A percentile compares a stretch with the other conserved stretches of the same genome.
phyloP scores from a whole-genome alignment of 1,140 invertebrate genomes.

The Lucilia cuprina region DNA sequence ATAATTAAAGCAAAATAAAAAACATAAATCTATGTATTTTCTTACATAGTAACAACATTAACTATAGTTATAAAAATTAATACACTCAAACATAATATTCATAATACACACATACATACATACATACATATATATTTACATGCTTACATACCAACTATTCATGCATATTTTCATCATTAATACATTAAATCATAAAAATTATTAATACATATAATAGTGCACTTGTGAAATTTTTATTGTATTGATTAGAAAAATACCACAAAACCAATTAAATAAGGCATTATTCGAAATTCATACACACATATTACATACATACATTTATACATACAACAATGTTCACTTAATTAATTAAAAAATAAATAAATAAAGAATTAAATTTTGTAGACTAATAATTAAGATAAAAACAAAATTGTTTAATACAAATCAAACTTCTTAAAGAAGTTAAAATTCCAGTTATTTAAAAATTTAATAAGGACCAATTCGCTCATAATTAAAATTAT shows the following conservation, averaged over 20 bases:
- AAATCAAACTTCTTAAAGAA: slow-evolving; percentile 55
- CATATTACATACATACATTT: no score
- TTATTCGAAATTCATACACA: no score
- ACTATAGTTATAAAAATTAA: neutral
- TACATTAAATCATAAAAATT: slow-evolving; percentile 18
- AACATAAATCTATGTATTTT: neutral
- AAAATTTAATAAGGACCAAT: slow-evolving; percentile 59
- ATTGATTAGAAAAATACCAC: neutral
- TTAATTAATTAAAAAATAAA: neutral
- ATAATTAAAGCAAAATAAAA: neutral
- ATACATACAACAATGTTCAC: neutral
- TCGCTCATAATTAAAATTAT: slow-evolving; percentile 47
- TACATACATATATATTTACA: neutral
- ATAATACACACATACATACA: slow-evolving; percentile 13
- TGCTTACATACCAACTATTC: slow-evolving; percentile 12
- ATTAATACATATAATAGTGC: slow-evolving; percentile 18
- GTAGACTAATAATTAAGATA: slow-evolving; percentile 14
- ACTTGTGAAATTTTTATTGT: neutral
- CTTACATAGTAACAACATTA: neutral
- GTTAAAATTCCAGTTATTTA: slow-evolving; percentile 43
- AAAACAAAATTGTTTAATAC: slow-evolving; percentile 7
- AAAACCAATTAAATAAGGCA: neutral
- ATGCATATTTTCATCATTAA: slow-evolving; percentile 15
- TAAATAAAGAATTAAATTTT: neutral
- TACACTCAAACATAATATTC: slow-evolving; percentile 3